Evolutionary conservation across 2,888 invertebrate genomes (phyloP).

Genomic region (Eupithecia pulchellata): DNA sequence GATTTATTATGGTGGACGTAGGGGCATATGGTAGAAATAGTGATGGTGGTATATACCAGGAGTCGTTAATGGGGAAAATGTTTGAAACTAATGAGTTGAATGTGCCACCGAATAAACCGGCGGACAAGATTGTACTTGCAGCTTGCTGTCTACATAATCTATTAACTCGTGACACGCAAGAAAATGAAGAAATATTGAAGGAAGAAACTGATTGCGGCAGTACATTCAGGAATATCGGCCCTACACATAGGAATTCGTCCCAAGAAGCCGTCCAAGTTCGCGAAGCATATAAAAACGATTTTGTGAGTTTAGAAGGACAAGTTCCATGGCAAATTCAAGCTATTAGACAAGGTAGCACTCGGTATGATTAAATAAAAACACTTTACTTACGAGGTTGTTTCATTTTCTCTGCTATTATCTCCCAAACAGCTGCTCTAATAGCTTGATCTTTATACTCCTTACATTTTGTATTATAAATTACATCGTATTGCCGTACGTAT

Average conservation of each 20-base stretch:
- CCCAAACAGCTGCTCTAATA: slow-evolving; percentile 7
- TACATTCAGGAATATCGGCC: background rate
- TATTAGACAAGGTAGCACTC: slow-evolving; percentile 27
- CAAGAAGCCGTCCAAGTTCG: background rate
- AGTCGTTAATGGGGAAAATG: slow-evolving; percentile 43
- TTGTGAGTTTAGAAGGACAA: background rate
- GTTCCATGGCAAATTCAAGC: slow-evolving; percentile 41
- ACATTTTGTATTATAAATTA: background rate
- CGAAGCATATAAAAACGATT: background rate
- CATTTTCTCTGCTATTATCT: slow-evolving; percentile 39
- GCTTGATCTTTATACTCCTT: background rate
- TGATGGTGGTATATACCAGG: slow-evolving; percentile 45
- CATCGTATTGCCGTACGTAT: background rate
- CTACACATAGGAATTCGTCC: background rate
- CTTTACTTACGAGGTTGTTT: slow-evolving; percentile 41
- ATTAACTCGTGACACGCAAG: background rate
- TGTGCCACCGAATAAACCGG: slow-evolving; percentile 44
- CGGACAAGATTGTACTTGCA: background rate
- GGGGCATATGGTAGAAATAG: slow-evolving; percentile 46
- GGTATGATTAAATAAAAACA: slow-evolving; percentile 37
- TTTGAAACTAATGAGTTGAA: slow-evolving; percentile 38
- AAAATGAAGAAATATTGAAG: background rate
- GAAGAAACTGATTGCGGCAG: background rate
- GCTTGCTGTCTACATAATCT: background rate
- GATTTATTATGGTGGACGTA: slow-evolving; percentile 45